These are phyloP conservation scores for Maniola hyperantus DNA, from an alignment of 2,888 invertebrate species.

Conservation along the genomic window DNA sequence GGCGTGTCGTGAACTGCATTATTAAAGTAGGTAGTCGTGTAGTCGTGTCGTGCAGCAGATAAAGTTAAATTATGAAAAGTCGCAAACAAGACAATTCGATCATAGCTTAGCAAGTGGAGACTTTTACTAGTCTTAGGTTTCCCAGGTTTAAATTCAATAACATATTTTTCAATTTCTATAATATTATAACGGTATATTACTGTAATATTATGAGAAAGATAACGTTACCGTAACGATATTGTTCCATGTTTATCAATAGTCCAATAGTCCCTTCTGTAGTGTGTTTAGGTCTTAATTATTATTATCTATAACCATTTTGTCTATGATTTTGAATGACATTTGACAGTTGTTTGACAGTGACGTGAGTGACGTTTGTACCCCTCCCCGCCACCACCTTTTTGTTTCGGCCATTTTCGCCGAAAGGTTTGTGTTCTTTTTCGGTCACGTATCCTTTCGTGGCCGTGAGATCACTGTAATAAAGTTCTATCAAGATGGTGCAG, in stretches of 20 bases:
- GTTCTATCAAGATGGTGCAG: constrained; percentile 79
- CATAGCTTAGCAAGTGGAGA: no score
- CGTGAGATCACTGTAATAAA: constrained; percentile 74
- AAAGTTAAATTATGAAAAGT: no score
- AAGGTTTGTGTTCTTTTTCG: constrained; percentile 71
- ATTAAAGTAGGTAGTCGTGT: no score
- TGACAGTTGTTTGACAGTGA: not conserved
- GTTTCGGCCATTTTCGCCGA: constrained; percentile 80
- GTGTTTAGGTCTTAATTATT: constrained; percentile 3
- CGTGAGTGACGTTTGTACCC: constrained; percentile 34
- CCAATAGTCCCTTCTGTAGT: not conserved
- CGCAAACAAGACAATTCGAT: no score
- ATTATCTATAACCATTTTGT: not conserved
- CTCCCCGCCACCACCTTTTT: constrained; percentile 57
- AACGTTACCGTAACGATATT: not conserved
- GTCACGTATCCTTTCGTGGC: constrained; percentile 80
- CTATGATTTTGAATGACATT: not conserved
- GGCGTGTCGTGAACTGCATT: no score
- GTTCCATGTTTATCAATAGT: not conserved
- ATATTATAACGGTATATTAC: not conserved
- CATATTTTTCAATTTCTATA: no score
- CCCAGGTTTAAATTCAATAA: no score
- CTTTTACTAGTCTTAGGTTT: no score
- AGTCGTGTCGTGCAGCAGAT: no score
- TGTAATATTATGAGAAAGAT: no score